phyloP scores from a whole-genome alignment of 30 jellyfish, hydroid and myxozoan species.

The Catostylus mosaicus region DNA sequence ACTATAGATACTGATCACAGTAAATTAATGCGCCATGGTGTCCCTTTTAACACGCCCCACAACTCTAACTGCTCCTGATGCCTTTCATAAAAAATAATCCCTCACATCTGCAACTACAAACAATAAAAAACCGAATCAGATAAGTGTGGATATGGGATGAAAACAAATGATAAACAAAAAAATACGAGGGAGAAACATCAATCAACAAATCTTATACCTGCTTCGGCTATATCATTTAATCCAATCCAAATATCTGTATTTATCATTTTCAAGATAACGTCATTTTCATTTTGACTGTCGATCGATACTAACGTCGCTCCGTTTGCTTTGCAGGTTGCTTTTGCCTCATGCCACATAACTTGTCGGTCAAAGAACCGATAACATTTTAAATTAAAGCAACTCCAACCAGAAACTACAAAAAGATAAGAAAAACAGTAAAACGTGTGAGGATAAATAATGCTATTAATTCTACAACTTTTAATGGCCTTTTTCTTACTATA shows the following conservation, averaged over 20 bases:
- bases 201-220: conserved; percentile 84
- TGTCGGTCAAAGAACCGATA: conserved; percentile 37
- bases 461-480: too few relatives aligned
- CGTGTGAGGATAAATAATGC: not conserved
- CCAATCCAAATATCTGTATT: conserved; percentile 82
- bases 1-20: too few relatives aligned
- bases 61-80: too few relatives aligned
- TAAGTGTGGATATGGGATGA: too few relatives aligned
- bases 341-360: conserved; percentile 80
- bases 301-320: conserved; percentile 70
- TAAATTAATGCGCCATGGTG: too few relatives aligned
- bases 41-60: too few relatives aligned
- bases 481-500: too few relatives aligned
- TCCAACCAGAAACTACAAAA: conserved; percentile 68
- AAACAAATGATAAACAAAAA: not conserved
- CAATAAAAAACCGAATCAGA: too few relatives aligned
- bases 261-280: conserved; percentile 22
- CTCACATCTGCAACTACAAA: too few relatives aligned
- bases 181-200: not conserved
- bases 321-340: conserved; percentile 36
- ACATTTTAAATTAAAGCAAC: conserved; percentile 59
- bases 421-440: not conserved
- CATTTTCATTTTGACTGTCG: conserved; percentile 49
- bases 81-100: not conserved
- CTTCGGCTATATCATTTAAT: conserved; percentile 84